Percentiles rank a stretch among this genome's conserved stretches.
Evolutionary conservation across 2,113 vertebrate genomes (phyloP).

Genomic region (Salminus brasiliensis): DNA sequence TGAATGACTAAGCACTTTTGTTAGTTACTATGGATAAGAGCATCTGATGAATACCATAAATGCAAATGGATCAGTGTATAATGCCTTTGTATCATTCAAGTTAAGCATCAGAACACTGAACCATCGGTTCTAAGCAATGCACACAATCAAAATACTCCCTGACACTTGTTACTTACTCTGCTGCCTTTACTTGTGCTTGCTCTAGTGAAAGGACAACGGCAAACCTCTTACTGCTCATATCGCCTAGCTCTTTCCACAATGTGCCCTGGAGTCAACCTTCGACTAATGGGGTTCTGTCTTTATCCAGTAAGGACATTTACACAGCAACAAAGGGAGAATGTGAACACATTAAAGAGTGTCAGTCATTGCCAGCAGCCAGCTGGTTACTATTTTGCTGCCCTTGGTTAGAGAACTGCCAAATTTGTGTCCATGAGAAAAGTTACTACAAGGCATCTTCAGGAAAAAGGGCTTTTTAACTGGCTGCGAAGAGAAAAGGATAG

Average conservation of each 20-base stretch:
- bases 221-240: slow-evolving; percentile 3
- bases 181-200: slow-evolving; percentile 34
- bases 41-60: no score
- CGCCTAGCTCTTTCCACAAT: slow-evolving; percentile 20
- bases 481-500: slow-evolving; percentile 37
- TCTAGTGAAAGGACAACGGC: slow-evolving; percentile 8
- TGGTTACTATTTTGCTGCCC: slow-evolving; percentile 68
- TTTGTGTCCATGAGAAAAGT: slow-evolving; percentile 60
- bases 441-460: slow-evolving; percentile 26
- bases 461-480: slow-evolving; percentile 49
- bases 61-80: no score
- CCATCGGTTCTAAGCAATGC: no score
- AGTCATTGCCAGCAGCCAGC: slow-evolving; percentile 58
- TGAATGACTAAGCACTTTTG: no score
- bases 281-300: slow-evolving; percentile 52
- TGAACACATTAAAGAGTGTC: slow-evolving; percentile 37
- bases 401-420: slow-evolving; percentile 54
- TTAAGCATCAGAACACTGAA: no score
- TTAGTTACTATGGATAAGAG: no score
- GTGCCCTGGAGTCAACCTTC: slow-evolving; percentile 58
- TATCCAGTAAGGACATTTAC: slow-evolving; percentile 58
- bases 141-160: no score
- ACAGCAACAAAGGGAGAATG: slow-evolving; percentile 56
- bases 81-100: no score
- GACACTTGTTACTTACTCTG: background rate